These are phyloP conservation scores for Lycaena phlaeas DNA, from an alignment of 2,888 invertebrate genomes.

Conservation along the genomic window DNA sequence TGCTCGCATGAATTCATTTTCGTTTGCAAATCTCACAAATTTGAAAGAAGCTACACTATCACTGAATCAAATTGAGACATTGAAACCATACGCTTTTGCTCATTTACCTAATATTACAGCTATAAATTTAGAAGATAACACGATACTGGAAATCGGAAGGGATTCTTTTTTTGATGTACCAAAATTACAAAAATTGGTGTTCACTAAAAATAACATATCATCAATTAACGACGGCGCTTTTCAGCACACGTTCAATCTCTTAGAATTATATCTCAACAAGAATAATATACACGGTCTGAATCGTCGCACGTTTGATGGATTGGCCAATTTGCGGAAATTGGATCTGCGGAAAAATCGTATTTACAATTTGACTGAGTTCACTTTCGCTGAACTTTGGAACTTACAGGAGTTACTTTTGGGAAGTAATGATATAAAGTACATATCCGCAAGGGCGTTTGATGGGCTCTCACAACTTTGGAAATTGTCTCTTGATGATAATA, in stretches of 20 bases:
- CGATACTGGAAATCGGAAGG: constrained; percentile 81
- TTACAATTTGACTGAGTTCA: constrained; percentile 83
- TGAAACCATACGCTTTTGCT: constrained; percentile 81
- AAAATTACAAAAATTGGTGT: constrained; percentile 79
- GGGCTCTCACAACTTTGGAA: constrained; percentile 81
- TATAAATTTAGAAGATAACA: constrained; percentile 83
- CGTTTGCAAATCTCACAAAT: constrained; percentile 82
- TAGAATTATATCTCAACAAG: constrained; percentile 85
- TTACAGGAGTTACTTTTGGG: constrained; percentile 80
- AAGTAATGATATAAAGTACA: constrained; percentile 79
- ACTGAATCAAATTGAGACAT: constrained; percentile 78
- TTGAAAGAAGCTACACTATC: constrained; percentile 78
- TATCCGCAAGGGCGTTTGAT: constrained; percentile 84
- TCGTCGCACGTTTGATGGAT: constrained; percentile 83
- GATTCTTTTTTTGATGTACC: constrained; percentile 84
- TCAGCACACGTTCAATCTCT: constrained; percentile 79
- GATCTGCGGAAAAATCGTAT: constrained; percentile 83
- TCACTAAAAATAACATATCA: constrained; percentile 90
- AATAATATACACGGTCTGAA: constrained; percentile 84
- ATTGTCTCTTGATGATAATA: constrained; percentile 83
- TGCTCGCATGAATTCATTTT: constrained; percentile 77
- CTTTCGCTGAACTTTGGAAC: constrained; percentile 84
- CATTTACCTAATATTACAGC: constrained; percentile 79
- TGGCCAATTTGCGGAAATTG: constrained; percentile 80
- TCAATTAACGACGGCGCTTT: constrained; percentile 89